Percentiles rank a stretch among this genome's conserved stretches.
These are phyloP conservation scores for Orthonyx spaldingii DNA, from an alignment of 2,113 vertebrate genomes.

Conservation along the genomic window DNA sequence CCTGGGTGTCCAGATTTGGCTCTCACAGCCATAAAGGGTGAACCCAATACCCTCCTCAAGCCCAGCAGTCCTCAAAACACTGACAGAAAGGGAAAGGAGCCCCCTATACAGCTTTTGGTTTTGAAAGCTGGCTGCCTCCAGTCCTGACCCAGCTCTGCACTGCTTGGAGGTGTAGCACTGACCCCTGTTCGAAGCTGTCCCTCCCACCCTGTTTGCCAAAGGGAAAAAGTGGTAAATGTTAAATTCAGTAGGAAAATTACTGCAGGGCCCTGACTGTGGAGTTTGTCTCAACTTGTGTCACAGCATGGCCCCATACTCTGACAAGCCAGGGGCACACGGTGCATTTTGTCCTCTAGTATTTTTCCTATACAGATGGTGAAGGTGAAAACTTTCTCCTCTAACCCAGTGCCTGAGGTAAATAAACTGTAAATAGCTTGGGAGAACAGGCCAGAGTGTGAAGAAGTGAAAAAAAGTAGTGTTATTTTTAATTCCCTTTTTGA, in stretches of 20 bases:
- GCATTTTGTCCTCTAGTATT: constrained; percentile 35
- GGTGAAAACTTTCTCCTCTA: background rate
- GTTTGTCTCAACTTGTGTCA: background rate
- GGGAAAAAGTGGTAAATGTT: background rate
- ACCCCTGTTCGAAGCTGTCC: rapidly evolving
- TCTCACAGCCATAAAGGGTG: background rate
- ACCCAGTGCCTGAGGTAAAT: constrained; percentile 16
- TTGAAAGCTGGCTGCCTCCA: background rate
- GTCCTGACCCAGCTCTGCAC: background rate
- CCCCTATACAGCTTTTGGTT: background rate
- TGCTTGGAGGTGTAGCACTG: background rate
- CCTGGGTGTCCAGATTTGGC: background rate
- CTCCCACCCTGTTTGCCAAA: background rate
- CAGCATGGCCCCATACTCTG: background rate
- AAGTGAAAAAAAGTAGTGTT: background rate
- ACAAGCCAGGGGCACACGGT: background rate
- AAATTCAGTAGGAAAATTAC: background rate
- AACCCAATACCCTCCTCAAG: background rate
- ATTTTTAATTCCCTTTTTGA: background rate
- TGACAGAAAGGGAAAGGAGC: background rate
- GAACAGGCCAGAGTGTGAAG: background rate
- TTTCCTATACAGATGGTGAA: constrained; percentile 47
- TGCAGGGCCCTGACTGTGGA: background rate
- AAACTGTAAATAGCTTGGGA: background rate
- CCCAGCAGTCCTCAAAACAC: background rate